Evolutionary conservation across 2,797 vertebrate genomes (phyloP), one percentile per base, ranked within the genome.

Genomic region (Aratinga solstitialis): DNA sequence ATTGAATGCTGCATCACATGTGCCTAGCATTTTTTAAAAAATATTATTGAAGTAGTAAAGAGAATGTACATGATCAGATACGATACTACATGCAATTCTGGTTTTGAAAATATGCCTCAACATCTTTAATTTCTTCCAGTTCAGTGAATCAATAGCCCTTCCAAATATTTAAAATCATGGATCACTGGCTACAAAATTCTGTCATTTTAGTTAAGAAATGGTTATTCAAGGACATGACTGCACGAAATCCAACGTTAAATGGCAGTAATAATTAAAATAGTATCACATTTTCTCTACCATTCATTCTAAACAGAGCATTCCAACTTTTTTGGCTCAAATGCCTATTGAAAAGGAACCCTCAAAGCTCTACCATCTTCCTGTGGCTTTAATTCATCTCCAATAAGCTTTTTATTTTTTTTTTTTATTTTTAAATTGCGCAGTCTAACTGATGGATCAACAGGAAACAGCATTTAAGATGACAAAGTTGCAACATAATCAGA

Each of bases 131-230:
- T 86, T 95, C 56, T 97, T 97, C 82, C 94, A 91, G 87, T 79
- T 95, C 95, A 95, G 50, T 74, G 89, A 94, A 74, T 95, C 96
- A 92, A 91, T n/a, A 96, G 89, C 93, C 88, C 82, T 95, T 86
- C 73, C 93, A 72, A 97, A 92, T 89, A 95, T 90, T 95, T 96
- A 69, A 95, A 96, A 45, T 95, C 95, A 96, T 78, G 95, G 96
- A 95, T 97, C 78, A 92, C 83, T 93, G 95, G 36, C 58, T 85
- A 91, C 48, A 96, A 88, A 93, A 94, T 75, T 85, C 50, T 95
- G 92, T 91, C 91, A 83, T 94, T 95, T 96, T 90, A 87, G 93
- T 87, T 91, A 92, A 89, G 89, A 95, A 96, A 88, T 86, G 45
- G 73, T 92, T 92, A 94, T 93, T 96, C 84, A 51, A 96, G 80